phyloP scores from a whole-genome alignment of 2,113 vertebrate species.

The Bothrops jararaca region DNA sequence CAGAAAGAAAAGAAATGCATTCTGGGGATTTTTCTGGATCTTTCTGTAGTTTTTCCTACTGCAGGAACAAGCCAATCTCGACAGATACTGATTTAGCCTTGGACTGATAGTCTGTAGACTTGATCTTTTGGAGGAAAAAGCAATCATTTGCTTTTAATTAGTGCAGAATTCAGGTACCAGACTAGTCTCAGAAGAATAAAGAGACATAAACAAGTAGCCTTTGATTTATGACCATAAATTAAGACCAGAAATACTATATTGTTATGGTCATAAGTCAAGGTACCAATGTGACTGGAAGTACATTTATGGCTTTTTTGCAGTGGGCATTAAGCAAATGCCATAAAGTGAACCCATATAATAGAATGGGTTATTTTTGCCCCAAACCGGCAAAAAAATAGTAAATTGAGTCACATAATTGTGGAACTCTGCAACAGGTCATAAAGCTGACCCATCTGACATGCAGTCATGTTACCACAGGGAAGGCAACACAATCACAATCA shows the following conservation, averaged over 20 bases:
- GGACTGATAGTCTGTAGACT: background rate
- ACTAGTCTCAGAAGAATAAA: background rate
- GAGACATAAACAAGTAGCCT: too few relatives aligned
- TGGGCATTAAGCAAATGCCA: background rate
- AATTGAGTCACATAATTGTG: too few relatives aligned
- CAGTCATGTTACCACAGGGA: too few relatives aligned
- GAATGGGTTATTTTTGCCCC: background rate
- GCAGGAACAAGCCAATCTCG: background rate
- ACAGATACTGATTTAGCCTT: background rate
- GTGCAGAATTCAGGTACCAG: background rate
- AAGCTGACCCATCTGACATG: too few relatives aligned
- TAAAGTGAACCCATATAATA: background rate
- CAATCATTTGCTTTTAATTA: background rate
- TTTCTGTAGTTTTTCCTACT: background rate
- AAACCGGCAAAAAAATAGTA: too few relatives aligned
- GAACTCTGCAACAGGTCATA: too few relatives aligned
- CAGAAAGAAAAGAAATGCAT: background rate
- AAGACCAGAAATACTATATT: background rate
- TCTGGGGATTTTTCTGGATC: background rate
- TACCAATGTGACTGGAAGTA: background rate
- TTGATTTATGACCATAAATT: background rate
- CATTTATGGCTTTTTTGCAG: background rate
- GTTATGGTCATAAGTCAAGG: background rate
- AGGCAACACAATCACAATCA: too few relatives aligned
- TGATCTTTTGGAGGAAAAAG: background rate